Evolutionary conservation across 2,888 invertebrate species (phyloP).

Genomic region (Chelonus formosanus): DNA sequence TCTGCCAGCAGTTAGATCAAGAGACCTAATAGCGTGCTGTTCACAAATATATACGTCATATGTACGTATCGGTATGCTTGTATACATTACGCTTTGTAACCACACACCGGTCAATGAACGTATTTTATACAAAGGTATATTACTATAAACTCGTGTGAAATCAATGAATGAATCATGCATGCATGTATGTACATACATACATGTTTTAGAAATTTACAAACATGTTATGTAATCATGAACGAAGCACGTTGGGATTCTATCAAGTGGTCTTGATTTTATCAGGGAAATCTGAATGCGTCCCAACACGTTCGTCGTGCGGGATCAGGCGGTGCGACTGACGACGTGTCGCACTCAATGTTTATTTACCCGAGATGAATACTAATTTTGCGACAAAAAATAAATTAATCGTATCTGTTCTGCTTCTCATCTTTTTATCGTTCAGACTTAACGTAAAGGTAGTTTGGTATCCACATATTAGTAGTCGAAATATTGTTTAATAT

Average conservation of each 20-base stretch:
- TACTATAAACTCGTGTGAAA: neutral
- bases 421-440: neutral
- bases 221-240: constrained; percentile 3
- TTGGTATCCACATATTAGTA: too few species aligned
- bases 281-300: constrained; percentile 22
- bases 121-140: constrained; percentile 15
- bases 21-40: constrained; percentile 20
- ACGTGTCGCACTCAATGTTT: constrained; percentile 7
- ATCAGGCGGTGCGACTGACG: neutral
- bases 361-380: constrained; percentile 14
- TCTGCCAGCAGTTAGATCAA: constrained; percentile 40
- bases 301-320: neutral
- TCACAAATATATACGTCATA: too few species aligned
- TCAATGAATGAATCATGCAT: constrained; percentile 40
- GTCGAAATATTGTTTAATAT: too few species aligned
- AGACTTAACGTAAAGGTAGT: too few species aligned
- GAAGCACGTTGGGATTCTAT: constrained; percentile 16
- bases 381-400: constrained; percentile 5
- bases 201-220: constrained; percentile 2
- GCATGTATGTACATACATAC: neutral
- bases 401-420: neutral
- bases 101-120: constrained; percentile 47
- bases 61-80: constrained; percentile 1
- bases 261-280: constrained; percentile 25
- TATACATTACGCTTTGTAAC: constrained; percentile 25